Base-by-base conservation (phyloP, 2,113 vertebrate species). In the Thunnus maccoyii region DNA sequence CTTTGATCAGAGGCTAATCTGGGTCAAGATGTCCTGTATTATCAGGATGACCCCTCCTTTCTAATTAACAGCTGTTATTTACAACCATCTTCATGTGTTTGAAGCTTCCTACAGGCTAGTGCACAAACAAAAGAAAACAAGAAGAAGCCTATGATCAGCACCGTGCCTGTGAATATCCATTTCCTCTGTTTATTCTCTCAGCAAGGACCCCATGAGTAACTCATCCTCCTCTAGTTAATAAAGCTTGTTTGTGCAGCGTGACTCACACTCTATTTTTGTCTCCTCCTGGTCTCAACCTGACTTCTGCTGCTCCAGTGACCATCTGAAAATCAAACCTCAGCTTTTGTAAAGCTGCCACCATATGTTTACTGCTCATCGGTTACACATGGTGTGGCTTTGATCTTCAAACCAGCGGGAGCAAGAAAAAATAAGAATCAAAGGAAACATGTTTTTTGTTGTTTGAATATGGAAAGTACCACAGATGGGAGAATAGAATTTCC, bases 231-330 rank as follows among this genome's bases (percentile, higher is more conserved):
- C 57, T 17, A 54, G 36, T 81, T 81, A 88, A 78, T 87, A 80
- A 84, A 58, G 32, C 51, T 48, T 84, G 74, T 88, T 84, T 88
- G 60, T 83, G 57, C 51, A 36, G 51, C 70, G 54, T 88, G 84
- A 92, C 80, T 91, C 86, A 88, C 14, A 6, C n/a, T 82, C 84
- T 89, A 83, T 89, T 87, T 89, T 57, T 73, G 81, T 87, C 71
- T 83, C 66, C 18, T 48, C 32, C 55, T 82, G 79, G 30, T 77
- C 67, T 78, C 73, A 80, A 60, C 85, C 79, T 80, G 69, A 71
- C 73, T 89, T 80, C 67, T 82, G 70, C 77, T 70, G 51, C 63
- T 81, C 22, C 25, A 86, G 8, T 78, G 73, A 79, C 61, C 82
- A 79, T 87, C 81, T 89, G 72, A 89, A 85, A 79, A 66, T 54